phyloP scores from a whole-genome alignment of 2,888 invertebrate species.

The Acleris laterana region DNA sequence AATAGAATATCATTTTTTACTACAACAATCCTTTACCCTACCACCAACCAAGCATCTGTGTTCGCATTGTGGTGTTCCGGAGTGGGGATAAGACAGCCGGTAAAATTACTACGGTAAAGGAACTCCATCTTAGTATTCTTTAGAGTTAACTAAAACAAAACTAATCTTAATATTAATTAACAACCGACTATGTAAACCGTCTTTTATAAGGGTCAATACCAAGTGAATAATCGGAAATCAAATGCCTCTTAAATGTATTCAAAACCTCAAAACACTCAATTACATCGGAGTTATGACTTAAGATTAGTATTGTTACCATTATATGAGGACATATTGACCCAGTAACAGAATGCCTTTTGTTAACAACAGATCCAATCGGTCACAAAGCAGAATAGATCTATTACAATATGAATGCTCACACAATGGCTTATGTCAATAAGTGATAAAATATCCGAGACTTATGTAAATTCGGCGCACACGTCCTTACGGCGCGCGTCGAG shows the following conservation, averaged over 20 bases:
- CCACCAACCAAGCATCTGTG: too few species aligned
- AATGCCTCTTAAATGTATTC: too few species aligned
- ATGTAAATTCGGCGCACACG: conserved; percentile 60
- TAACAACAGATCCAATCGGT: conserved; percentile 13
- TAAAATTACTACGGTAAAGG: too few species aligned
- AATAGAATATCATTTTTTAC: too few species aligned
- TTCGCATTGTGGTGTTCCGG: too few species aligned
- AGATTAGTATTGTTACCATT: not conserved
- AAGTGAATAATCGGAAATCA: too few species aligned
- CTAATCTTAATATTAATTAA: not conserved
- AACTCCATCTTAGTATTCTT: too few species aligned
- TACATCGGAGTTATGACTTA: not conserved
- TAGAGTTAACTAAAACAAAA: not conserved
- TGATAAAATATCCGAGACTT: conserved; percentile 48
- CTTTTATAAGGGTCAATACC: too few species aligned
- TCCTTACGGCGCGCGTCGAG: conserved; percentile 36
- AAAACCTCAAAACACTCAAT: too few species aligned
- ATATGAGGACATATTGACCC: conserved; percentile 15
- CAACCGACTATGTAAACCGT: too few species aligned
- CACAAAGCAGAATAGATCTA: conserved; percentile 12
- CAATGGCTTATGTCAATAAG: conserved; percentile 32
- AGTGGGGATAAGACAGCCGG: too few species aligned
- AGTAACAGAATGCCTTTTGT: conserved; percentile 14
- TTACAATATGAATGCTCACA: conserved; percentile 27
- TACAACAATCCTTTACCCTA: too few species aligned